Percentiles rank a stretch among this genome's conserved stretches.
Evolutionary conservation across 2,888 invertebrate genomes (phyloP).

Genomic region (Apotomis betuletana): DNA sequence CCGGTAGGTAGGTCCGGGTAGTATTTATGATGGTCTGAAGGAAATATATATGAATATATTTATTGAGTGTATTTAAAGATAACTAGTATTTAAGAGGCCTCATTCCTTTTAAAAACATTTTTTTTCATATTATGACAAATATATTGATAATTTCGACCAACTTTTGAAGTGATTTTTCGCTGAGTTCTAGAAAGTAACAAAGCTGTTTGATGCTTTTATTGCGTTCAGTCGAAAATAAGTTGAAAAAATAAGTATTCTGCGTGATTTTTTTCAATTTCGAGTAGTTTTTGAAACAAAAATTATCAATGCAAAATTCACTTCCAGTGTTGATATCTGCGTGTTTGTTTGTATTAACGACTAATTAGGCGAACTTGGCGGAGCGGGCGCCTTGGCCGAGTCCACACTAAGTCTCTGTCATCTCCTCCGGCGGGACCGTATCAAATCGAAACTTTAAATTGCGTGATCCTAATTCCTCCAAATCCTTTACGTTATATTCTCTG

Average conservation of each 20-base stretch:
- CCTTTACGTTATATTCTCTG: conserved; percentile 29
- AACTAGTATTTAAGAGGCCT: no score
- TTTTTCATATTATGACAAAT: no score
- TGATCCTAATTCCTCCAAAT: conserved; percentile 38
- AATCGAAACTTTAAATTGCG: conserved; percentile 42
- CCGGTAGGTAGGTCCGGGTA: conserved; percentile 29
- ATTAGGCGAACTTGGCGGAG: conserved; percentile 66
- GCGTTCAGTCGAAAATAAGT: no score
- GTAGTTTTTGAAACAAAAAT: conserved; percentile 1
- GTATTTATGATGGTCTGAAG: not conserved
- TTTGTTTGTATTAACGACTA: conserved; percentile 67
- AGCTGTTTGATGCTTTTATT: no score
- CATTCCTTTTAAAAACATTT: no score
- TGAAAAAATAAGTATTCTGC: no score
- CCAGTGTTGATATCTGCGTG: conserved; percentile 50
- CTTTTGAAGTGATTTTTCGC: no score
- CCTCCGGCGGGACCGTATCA: conserved; percentile 50
- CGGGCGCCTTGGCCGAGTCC: conserved; percentile 54
- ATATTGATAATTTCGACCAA: no score
- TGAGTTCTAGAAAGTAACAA: no score
- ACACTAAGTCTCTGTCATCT: conserved; percentile 55
- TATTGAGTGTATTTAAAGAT: no score
- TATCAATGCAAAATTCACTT: conserved; percentile 45
- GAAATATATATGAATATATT: no score
- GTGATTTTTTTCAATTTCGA: no score